Base-by-base conservation (phyloP, 2,113 vertebrate species). In the Hippocampus comes region DNA sequence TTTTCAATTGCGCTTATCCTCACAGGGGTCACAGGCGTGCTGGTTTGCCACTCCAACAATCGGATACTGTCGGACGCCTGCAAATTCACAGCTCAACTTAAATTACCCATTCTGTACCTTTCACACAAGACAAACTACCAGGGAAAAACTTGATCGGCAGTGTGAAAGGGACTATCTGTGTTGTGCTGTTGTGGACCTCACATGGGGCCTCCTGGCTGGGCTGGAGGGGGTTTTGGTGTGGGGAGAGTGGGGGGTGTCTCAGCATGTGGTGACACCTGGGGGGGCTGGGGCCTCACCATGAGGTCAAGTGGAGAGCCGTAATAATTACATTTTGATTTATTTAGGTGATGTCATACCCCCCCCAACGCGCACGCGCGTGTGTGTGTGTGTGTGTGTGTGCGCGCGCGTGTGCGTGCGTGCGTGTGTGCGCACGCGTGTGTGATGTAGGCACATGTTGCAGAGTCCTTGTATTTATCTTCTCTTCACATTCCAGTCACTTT, bases 301-400 rank as follows among this genome's bases (percentile, higher is more conserved):
- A 42, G 63, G 72, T 65, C 73, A 25, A 55, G 4, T 48, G 71
- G 70, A 34, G 57, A 25, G 48, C 70, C 66, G 51, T 15, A 27
- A 68, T 63, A 67, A 82, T 80, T 84, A 73, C 80, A 86, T 82
- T 81, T 84, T 84, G 79, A 84, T 83, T 78, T 81, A 84, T 64
- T 87, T 83, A 86, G 67, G 14, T 84, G 76, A 78, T 74, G 82
- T 87, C 85, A 84, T 76, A 63, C 77, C 46, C 74, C 14, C 57
- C 21, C 10, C 9, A 1, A 2, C 3, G 49, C 8, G 1, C 1
- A 18, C 20, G 49, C 0, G 49, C 8, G 18, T 51, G 18, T 20
- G 46, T 11, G 15, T 17, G 46, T 56, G 20, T 53, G 51, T 9
- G 5, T 51, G 51, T 9, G 5, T 51, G 18, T 49, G 5, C 2